Evolutionary conservation across 2,888 invertebrate genomes (phyloP).

Genomic region (Adelognathus sp.): DNA sequence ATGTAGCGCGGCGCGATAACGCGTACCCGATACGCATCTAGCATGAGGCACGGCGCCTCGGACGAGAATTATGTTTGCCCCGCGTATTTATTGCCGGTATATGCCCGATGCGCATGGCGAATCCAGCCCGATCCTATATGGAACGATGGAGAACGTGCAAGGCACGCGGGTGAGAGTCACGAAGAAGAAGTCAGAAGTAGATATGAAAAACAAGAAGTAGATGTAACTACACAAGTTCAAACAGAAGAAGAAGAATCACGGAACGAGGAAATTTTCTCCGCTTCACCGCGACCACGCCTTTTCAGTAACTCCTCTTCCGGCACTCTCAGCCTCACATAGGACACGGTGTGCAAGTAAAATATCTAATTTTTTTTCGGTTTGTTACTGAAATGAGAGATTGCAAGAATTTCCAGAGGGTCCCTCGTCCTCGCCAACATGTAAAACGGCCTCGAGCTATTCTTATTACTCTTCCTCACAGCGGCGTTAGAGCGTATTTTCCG

Average conservation of each 20-base stretch:
- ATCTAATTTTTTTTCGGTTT: neutral
- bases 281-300: conserved; percentile 47
- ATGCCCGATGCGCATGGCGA: conserved; percentile 18
- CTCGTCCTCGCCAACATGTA: conserved; percentile 74
- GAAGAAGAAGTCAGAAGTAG: conserved; percentile 35
- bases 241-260: conserved; percentile 12
- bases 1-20: conserved; percentile 70
- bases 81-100: conserved; percentile 71
- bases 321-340: conserved; percentile 26
- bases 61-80: conserved; percentile 69
- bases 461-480: neutral
- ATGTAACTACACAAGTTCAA: conserved; percentile 11
- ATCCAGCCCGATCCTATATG: conserved; percentile 12
- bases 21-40: conserved; percentile 74
- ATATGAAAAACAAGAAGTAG: conserved; percentile 23
- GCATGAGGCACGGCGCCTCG: conserved; percentile 72
- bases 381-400: neutral
- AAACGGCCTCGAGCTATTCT: conserved; percentile 73
- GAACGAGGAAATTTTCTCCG: conserved; percentile 40
- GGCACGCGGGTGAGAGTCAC: conserved; percentile 41
- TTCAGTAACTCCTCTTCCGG: conserved; percentile 39
- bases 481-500: conserved; percentile 55
- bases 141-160: conserved; percentile 27
- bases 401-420: conserved; percentile 5
- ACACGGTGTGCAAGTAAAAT: neutral